These are phyloP conservation scores for Coleophora flavipennella DNA, from an alignment of 2,888 invertebrate species.

Conservation along the genomic window DNA sequence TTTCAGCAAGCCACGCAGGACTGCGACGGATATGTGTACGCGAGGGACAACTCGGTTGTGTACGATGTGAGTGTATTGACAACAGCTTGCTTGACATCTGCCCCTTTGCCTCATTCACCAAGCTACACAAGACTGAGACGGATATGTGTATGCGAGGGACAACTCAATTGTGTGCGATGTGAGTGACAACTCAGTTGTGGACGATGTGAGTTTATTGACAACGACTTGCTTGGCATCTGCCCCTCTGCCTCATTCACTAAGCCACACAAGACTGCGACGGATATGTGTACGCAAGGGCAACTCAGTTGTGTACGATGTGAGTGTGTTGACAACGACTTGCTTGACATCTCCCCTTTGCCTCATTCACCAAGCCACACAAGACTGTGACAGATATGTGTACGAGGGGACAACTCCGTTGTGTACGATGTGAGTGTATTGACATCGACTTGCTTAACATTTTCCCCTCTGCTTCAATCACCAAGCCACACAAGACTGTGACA, in stretches of 20 bases:
- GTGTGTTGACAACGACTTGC: constrained; percentile 14
- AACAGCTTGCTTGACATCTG: no score
- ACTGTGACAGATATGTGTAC: constrained; percentile 43
- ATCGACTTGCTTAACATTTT: no score
- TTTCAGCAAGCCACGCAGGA: constrained; percentile 25
- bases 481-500: constrained; percentile 27
- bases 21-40: constrained; percentile 45
- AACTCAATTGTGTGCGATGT: constrained; percentile 57
- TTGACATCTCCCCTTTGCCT: constrained; percentile 6
- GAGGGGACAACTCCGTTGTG: constrained; percentile 45
- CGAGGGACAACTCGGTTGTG: constrained; percentile 45
- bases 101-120: constrained; percentile 25
- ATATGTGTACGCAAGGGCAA: constrained; percentile 44
- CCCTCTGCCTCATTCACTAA: constrained; percentile 25
- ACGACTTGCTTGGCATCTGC: no score
- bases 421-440: constrained; percentile 39
- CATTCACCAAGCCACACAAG: constrained; percentile 25
- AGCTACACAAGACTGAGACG: constrained; percentile 27
- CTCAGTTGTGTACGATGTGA: constrained; percentile 53
- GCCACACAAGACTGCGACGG: constrained; percentile 28
- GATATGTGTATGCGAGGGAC: constrained; percentile 40
- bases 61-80: constrained; percentile 39
- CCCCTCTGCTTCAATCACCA: constrained; percentile 24
- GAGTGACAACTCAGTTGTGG: constrained; percentile 50
- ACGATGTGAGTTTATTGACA: constrained; percentile 36